Percentiles rank a stretch among this genome's conserved stretches.
These are phyloP conservation scores for Columbina picui DNA, from an alignment of 2,113 vertebrate species.

Conservation along the genomic window DNA sequence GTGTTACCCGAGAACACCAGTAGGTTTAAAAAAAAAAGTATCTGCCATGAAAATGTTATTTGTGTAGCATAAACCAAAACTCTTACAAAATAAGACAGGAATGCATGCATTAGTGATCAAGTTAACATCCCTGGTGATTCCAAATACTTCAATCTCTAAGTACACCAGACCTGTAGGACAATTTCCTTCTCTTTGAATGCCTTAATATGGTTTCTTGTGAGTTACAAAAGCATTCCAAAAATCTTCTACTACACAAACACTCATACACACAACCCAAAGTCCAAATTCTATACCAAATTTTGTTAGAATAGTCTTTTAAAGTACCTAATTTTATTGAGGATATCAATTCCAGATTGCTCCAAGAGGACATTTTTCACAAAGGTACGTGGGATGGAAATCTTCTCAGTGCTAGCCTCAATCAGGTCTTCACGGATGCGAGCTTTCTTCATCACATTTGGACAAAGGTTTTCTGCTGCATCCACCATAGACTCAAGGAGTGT, in stretches of 20 bases:
- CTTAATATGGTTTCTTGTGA: not conserved
- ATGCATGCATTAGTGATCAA: not conserved
- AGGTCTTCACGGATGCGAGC: constrained; percentile 87
- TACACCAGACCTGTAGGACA: not conserved
- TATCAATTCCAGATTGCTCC: constrained; percentile 95
- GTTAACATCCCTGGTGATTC: not conserved
- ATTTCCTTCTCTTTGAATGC: not conserved
- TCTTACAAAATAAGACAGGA: not conserved
- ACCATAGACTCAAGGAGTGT: constrained; percentile 92
- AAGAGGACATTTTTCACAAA: constrained; percentile 95
- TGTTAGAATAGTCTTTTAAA: not conserved
- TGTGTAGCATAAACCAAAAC: not conserved
- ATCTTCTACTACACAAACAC: not conserved
- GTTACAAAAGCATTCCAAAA: not conserved
- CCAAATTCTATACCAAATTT: not conserved
- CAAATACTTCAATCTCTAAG: not conserved
- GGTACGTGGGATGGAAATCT: constrained; percentile 91
- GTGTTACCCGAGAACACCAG: not conserved
- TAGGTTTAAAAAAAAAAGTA: not conserved
- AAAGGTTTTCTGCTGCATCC: constrained; percentile 89
- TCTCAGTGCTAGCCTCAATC: constrained; percentile 87
- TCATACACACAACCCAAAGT: not conserved
- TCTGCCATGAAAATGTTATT: not conserved
- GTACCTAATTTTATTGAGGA: constrained; percentile 98
- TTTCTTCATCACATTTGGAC: constrained; percentile 92